A percentile compares a stretch with the other conserved stretches of the same genome.
phyloP scores from a whole-genome alignment of 2,797 vertebrate genomes.

The Pagetopsis macropterus region DNA sequence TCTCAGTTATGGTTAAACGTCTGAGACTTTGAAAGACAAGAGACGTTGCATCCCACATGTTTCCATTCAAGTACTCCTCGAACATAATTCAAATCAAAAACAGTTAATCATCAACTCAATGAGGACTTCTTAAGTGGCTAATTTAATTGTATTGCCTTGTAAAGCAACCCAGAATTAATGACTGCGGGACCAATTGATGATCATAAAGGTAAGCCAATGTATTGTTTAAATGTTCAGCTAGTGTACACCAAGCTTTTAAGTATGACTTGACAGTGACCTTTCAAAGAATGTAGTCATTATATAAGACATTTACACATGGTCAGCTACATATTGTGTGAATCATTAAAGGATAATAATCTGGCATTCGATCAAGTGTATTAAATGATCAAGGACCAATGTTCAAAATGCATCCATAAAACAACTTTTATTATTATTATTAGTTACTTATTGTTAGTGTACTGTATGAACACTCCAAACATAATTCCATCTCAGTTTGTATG shows the following conservation, averaged over 20 bases:
- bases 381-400: conserved; percentile 17
- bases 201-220: neutral
- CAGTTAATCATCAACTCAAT: too few species aligned
- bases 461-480: neutral
- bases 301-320: neutral
- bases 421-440: neutral
- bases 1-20: neutral
- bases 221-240: neutral
- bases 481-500: neutral
- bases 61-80: neutral
- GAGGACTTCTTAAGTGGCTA: neutral
- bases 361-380: neutral
- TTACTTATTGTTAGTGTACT: neutral
- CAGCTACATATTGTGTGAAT: neutral
- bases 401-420: neutral
- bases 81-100: too few species aligned
- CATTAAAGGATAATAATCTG: neutral
- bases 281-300: neutral
- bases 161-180: neutral
- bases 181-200: neutral
- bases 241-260: neutral
- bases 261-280: neutral
- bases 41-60: neutral
- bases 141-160: neutral
- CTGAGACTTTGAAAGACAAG: neutral